phyloP scores from a whole-genome alignment of 2,888 invertebrate genomes.

The Nysson spinosus region DNA sequence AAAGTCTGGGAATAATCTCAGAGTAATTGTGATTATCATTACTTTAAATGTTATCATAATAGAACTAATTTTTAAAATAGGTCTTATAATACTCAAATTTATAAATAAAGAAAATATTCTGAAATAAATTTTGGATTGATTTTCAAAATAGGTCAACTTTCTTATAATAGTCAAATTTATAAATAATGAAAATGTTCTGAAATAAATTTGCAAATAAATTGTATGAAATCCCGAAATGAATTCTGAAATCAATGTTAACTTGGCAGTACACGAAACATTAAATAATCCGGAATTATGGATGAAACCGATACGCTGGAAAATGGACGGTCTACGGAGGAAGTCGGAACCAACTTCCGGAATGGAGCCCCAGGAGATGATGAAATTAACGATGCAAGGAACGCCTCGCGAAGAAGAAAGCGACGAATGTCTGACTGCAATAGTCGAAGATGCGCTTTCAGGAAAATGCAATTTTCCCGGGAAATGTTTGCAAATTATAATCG shows the following conservation, averaged over 20 bases:
- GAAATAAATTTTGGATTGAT: too few species aligned
- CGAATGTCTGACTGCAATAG: conserved; percentile 57
- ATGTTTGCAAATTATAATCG: conserved; percentile 59
- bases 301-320: conserved; percentile 56
- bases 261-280: conserved; percentile 42
- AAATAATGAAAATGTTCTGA: too few species aligned
- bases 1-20: too few species aligned
- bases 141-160: too few species aligned
- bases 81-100: too few species aligned
- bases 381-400: conserved; percentile 58
- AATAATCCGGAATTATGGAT: conserved; percentile 65
- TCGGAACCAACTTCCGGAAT: conserved; percentile 10
- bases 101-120: too few species aligned
- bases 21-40: too few species aligned
- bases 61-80: too few species aligned
- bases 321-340: conserved; percentile 10
- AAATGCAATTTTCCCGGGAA: conserved; percentile 51
- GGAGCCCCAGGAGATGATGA: conserved; percentile 13
- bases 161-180: too few species aligned
- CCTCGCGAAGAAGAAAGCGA: conserved; percentile 66
- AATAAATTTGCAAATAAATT: too few species aligned
- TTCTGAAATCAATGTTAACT: neutral
- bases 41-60: too few species aligned
- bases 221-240: too few species aligned
- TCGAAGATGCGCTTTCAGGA: conserved; percentile 22